Percentiles rank a stretch among this genome's conserved stretches.
Evolutionary conservation across 2,113 vertebrate genomes (phyloP).

Genomic region (Periophthalmus modestus): DNA sequence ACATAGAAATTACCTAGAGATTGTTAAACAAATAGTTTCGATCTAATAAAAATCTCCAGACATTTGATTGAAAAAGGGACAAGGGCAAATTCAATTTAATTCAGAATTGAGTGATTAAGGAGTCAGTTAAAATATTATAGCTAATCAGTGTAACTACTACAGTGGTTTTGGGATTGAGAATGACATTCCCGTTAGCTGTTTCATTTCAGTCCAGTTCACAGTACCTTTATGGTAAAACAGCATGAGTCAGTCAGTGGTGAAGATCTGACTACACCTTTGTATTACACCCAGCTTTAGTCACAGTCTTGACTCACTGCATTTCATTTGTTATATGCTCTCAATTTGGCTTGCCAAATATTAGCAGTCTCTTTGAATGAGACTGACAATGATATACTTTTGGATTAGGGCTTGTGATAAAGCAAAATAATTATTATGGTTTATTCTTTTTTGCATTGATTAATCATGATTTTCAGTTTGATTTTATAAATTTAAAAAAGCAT

Average conservation of each 20-base stretch:
- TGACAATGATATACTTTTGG: neutral
- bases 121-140: neutral
- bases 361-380: neutral
- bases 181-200: neutral
- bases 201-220: neutral
- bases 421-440: neutral
- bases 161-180: neutral
- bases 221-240: neutral
- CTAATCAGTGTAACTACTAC: neutral
- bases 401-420: neutral
- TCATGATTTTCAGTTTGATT: no score
- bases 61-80: neutral
- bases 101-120: no score
- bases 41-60: neutral
- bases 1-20: neutral
- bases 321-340: neutral
- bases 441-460: neutral
- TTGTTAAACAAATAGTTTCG: neutral
- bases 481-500: no score
- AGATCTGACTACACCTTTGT: neutral
- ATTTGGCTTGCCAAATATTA: neutral
- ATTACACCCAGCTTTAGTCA: neutral
- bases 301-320: neutral
- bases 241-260: neutral
- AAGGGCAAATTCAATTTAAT: neutral